Evolutionary conservation across 1,140 invertebrate genomes (phyloP).

Genomic region (Dendroctonus valens): DNA sequence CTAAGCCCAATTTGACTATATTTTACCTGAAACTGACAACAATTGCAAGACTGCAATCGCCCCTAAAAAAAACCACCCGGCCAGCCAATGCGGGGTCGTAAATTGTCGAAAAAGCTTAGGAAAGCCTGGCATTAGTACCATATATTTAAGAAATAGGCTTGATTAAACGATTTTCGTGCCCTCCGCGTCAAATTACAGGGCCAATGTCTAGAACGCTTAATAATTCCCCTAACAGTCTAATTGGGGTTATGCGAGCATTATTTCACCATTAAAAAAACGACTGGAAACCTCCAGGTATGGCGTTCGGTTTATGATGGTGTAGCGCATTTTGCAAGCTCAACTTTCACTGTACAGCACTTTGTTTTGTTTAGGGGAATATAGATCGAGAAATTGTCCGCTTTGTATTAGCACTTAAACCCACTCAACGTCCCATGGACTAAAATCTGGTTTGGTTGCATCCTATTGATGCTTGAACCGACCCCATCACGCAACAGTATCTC

Average conservation of each 20-base stretch:
- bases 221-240: slow-evolving; percentile 22
- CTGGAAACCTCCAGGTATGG: no score
- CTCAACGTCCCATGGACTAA: no score
- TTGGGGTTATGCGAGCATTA: slow-evolving; percentile 17
- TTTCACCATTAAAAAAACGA: slow-evolving; percentile 26
- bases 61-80: slow-evolving; percentile 1
- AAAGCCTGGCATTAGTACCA: slow-evolving; percentile 16
- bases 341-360: no score
- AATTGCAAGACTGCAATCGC: background rate
- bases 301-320: no score
- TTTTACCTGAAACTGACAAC: background rate
- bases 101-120: slow-evolving; percentile 24
- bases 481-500: no score
- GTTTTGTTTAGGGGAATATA: no score
- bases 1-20: background rate
- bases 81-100: background rate
- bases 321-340: no score
- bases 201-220: slow-evolving; percentile 27
- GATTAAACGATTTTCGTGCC: slow-evolving; percentile 30
- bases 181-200: slow-evolving; percentile 26
- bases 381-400: no score
- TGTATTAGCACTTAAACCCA: no score
- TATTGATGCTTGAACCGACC: no score
- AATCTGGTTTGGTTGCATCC: no score
- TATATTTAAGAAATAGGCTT: slow-evolving; percentile 27